Evolutionary conservation across 2,888 invertebrate species (phyloP).

Genomic region (Acleris laterana): DNA sequence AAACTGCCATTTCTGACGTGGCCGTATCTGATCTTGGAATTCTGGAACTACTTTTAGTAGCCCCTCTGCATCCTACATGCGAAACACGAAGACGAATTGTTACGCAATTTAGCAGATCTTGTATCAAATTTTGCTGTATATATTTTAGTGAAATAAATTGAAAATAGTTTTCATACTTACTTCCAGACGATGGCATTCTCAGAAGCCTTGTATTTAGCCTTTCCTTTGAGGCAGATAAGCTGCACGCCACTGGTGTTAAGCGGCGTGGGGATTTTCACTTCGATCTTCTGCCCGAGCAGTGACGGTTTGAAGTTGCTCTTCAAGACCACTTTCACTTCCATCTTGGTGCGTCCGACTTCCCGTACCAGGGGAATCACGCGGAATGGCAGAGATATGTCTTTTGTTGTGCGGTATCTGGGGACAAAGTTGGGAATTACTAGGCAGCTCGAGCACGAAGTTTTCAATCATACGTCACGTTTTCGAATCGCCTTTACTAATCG

Average conservation of each 20-base stretch:
- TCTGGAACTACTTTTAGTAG: no score
- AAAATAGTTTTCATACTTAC: conserved; percentile 80
- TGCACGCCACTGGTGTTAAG: conserved; percentile 99
- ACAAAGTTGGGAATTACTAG: no score
- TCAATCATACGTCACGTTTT: no score
- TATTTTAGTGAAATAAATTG: no score
- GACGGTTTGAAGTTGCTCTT: conserved; percentile 99
- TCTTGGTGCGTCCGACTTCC: conserved; percentile 99
- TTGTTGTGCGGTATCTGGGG: conserved; percentile 97
- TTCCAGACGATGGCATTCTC: conserved; percentile 99
- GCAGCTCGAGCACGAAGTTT: no score
- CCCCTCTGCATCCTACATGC: no score
- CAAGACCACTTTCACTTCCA: conserved; percentile 99
- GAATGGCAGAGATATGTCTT: conserved; percentile 99
- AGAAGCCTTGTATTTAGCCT: conserved; percentile 99
- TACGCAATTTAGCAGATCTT: no score
- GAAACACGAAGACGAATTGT: no score
- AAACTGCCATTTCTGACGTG: no score
- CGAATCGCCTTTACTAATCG: no score
- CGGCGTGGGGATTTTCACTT: conserved; percentile 99
- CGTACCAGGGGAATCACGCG: conserved; percentile 99
- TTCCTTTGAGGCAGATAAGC: conserved; percentile 99
- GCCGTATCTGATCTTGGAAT: no score
- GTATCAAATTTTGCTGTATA: no score
- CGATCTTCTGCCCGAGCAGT: conserved; percentile 98